phyloP scores from a whole-genome alignment of 2,888 invertebrate species.

The Nymphalis polychloros region DNA sequence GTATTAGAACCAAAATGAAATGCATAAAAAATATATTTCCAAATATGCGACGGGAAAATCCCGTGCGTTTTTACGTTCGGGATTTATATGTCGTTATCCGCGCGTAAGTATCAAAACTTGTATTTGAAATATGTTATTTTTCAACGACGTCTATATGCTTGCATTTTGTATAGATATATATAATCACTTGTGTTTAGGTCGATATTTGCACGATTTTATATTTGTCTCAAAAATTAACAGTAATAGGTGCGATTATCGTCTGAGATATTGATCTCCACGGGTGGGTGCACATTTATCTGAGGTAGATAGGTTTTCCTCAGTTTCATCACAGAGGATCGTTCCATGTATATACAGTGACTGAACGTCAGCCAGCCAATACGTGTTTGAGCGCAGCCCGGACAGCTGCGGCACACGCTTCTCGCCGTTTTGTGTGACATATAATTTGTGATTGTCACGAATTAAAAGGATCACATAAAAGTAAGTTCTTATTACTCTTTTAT shows the following conservation, averaged over 20 bases:
- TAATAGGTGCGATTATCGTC: constrained; percentile 6
- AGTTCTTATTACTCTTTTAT: constrained; percentile 40
- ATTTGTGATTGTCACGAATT: constrained; percentile 31
- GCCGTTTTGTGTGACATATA: constrained; percentile 49
- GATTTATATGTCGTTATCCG: no score
- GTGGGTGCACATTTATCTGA: constrained; percentile 17
- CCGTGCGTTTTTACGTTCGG: neutral
- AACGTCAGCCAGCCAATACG: constrained; percentile 50
- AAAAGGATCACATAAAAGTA: constrained; percentile 51
- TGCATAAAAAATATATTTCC: neutral
- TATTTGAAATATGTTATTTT: constrained; percentile 11
- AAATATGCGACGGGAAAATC: neutral
- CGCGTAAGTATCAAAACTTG: neutral
- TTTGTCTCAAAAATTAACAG: neutral
- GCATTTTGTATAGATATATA: constrained; percentile 8
- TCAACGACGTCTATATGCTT: neutral
- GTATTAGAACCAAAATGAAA: neutral
- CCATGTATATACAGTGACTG: constrained; percentile 25
- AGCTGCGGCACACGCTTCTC: constrained; percentile 55
- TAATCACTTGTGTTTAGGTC: constrained; percentile 13
- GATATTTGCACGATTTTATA: constrained; percentile 14
- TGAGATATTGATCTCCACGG: constrained; percentile 14
- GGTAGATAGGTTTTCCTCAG: constrained; percentile 33
- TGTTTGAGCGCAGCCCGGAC: constrained; percentile 57
- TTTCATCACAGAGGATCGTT: constrained; percentile 27